phyloP scores from a whole-genome alignment of 30 jellyfish, hydroid and myxozoan genomes.

The Pseudorhiza aurosa region DNA sequence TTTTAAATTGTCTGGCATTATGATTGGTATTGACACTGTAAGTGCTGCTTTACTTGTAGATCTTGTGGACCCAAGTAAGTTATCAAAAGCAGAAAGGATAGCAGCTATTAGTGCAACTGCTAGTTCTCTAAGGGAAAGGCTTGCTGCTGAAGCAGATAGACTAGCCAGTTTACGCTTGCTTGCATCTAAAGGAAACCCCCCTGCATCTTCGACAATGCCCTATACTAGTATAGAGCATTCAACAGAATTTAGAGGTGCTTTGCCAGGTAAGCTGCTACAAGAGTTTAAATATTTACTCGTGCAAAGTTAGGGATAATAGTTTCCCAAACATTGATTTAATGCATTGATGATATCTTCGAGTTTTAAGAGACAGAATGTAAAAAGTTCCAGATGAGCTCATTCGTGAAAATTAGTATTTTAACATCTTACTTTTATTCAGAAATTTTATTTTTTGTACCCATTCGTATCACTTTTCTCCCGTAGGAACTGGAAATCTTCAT shows the following conservation, averaged over 20 bases:
- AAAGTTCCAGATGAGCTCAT: no score
- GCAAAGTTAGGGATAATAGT: no score
- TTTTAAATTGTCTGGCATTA: no score
- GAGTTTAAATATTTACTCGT: no score
- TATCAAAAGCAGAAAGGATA: slow-evolving; percentile 83
- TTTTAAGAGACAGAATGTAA: no score
- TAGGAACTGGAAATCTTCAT: slow-evolving; percentile 75
- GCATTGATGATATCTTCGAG: not conserved
- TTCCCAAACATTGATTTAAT: not conserved
- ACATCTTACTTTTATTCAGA: no score
- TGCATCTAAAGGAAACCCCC: slow-evolving; percentile 49
- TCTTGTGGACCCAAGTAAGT: not conserved
- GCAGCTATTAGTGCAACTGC: slow-evolving; percentile 96
- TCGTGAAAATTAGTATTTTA: no score
- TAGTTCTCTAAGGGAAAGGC: slow-evolving; percentile 72
- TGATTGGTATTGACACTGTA: no score
- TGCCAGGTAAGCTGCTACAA: slow-evolving; percentile 77
- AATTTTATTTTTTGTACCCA: no score
- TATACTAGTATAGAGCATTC: not conserved
- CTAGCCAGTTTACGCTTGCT: slow-evolving; percentile 50
- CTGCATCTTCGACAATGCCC: slow-evolving; percentile 42
- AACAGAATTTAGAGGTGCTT: slow-evolving; percentile 50
- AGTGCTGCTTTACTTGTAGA: no score
- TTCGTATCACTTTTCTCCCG: not conserved
- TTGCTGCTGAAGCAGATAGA: slow-evolving; percentile 84